Evolutionary conservation across 2,797 vertebrate species (phyloP).

Genomic region (Phataginus tricuspis): DNA sequence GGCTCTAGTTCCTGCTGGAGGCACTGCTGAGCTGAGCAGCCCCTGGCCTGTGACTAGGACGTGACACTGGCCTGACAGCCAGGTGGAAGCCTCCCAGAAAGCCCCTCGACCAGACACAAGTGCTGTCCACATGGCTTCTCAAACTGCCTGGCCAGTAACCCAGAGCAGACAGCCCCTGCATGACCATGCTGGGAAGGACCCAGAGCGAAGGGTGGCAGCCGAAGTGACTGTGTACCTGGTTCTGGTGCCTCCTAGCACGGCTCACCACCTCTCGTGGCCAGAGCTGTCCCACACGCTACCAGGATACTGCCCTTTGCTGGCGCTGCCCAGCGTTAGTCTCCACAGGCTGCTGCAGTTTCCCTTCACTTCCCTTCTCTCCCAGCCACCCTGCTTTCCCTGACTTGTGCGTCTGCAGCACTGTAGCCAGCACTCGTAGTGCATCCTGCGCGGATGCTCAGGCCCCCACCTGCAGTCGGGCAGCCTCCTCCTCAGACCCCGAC

Average conservation of each 20-base stretch:
- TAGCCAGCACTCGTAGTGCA: no score
- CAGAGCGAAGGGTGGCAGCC: not conserved
- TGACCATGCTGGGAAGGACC: rapidly evolving
- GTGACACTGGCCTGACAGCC: not conserved
- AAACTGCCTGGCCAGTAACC: not conserved
- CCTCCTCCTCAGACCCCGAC: no score
- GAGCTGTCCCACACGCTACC: no score
- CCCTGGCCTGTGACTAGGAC: not conserved
- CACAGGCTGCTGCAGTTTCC: no score
- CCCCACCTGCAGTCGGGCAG: no score
- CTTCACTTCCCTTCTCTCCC: no score
- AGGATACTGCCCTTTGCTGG: no score
- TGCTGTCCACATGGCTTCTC: not conserved
- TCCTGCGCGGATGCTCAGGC: no score
- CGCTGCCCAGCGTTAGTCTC: no score
- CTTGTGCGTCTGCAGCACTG: no score
- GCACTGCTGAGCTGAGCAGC: not conserved
- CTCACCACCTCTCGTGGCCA: not conserved
- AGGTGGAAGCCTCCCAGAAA: not conserved
- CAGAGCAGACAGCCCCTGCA: not conserved
- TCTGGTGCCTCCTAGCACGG: rapidly evolving
- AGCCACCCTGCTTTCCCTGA: no score
- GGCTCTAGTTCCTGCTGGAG: not conserved
- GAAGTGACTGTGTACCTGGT: not conserved
- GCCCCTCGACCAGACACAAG: not conserved